These are phyloP conservation scores for Drosophila kokeensis DNA, from an alignment of 2,888 invertebrate genomes.

Conservation along the genomic window DNA sequence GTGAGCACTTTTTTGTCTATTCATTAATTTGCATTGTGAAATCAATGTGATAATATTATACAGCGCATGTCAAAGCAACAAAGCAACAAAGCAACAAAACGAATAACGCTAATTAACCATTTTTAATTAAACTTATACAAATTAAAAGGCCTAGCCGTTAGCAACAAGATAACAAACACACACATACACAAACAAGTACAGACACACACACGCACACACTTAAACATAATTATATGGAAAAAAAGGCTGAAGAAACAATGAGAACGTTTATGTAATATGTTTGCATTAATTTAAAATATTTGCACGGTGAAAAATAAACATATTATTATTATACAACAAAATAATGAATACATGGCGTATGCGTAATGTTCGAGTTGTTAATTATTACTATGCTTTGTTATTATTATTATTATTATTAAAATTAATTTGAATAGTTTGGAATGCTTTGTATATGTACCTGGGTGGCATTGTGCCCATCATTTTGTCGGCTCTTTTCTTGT, in stretches of 20 bases:
- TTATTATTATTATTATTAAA: conserved; percentile 45
- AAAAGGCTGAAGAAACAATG: conserved; percentile 26
- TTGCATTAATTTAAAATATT: conserved; percentile 63
- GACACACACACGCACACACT: conserved; percentile 6
- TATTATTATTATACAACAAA: conserved; percentile 26
- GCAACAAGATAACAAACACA: conserved; percentile 4
- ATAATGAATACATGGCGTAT: conserved; percentile 63
- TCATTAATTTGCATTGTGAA: conserved; percentile 41
- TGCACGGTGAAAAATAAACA: conserved; percentile 50
- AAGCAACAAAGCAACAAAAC: conserved; percentile 62
- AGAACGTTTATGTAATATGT: conserved; percentile 44
- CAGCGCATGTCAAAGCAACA: conserved; percentile 61
- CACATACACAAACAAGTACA: conserved; percentile 1
- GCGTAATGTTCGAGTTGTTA: conserved; percentile 64
- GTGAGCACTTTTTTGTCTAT: conserved; percentile 19
- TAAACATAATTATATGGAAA: conserved; percentile 17
- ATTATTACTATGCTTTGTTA: conserved; percentile 56
- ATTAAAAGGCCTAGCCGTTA: conserved; percentile 28
- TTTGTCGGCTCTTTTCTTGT: conserved; percentile 80
- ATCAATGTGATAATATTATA: conserved; percentile 41
- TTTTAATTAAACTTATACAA: conserved; percentile 52
- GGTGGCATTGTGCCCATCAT: conserved; percentile 86
- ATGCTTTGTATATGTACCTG: conserved; percentile 83
- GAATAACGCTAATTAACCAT: conserved; percentile 50
- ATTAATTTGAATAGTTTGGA: conserved; percentile 63